phyloP scores from a whole-genome alignment of 2,113 vertebrate species.

The Heloderma charlesbogerti region DNA sequence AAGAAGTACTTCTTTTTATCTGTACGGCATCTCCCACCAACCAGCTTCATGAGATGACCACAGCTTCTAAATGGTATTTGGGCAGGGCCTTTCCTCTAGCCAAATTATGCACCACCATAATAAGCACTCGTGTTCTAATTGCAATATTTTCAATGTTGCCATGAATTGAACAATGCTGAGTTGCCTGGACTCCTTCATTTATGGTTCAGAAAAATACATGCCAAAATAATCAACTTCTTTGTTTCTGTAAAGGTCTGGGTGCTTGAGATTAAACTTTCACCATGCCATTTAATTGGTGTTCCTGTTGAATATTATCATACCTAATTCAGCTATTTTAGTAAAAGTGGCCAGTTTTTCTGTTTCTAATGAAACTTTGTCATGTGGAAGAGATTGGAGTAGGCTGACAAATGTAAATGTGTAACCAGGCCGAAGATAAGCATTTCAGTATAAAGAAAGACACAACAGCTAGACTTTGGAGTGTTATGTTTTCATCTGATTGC shows the following conservation, averaged over 20 bases:
- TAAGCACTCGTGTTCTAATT: background rate
- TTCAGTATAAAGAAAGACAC: constrained; percentile 24
- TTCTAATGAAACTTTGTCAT: constrained; percentile 10
- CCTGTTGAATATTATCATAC: background rate
- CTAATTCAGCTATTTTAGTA: background rate
- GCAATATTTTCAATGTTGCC: background rate
- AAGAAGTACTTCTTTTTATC: no score
- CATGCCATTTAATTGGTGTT: background rate
- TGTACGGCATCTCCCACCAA: no score
- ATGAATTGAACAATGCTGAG: background rate
- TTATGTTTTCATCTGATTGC: background rate
- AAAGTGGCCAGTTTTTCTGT: constrained; percentile 5
- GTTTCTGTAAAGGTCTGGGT: background rate
- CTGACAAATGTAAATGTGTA: constrained; percentile 34
- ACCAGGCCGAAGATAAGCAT: constrained; percentile 33
- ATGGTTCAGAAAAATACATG: background rate
- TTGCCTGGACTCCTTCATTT: background rate
- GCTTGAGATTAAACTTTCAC: background rate
- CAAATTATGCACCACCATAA: background rate
- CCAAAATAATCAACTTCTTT: background rate
- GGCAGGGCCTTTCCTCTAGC: background rate
- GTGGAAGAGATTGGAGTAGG: constrained; percentile 16
- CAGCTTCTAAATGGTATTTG: no score
- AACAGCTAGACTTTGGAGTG: background rate
- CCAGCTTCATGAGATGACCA: no score